A percentile compares a stretch with the other conserved stretches of the same genome.
These are phyloP conservation scores for Toxotes lorentzi DNA, from an alignment of 2,797 vertebrate species.

Conservation along the genomic window DNA sequence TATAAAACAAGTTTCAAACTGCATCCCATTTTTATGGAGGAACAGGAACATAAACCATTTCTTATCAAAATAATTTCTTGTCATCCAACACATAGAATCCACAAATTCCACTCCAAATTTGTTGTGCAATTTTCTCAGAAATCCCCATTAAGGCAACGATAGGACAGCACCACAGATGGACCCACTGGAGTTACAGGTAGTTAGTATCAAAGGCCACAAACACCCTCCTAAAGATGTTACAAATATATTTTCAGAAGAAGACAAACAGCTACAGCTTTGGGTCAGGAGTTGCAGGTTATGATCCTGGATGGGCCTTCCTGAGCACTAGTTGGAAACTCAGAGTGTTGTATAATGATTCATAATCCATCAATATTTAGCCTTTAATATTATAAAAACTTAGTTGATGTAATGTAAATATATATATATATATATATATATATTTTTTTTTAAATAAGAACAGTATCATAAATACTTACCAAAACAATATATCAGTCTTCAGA, in stretches of 20 bases:
- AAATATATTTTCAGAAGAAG: slow-evolving; percentile 62
- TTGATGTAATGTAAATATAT: slow-evolving; percentile 64
- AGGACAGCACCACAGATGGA: slow-evolving; percentile 82
- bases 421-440: slow-evolving; percentile 8
- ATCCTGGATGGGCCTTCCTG: slow-evolving; percentile 73
- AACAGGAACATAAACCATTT: slow-evolving; percentile 47
- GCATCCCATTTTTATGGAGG: slow-evolving; percentile 43
- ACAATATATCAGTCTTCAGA: slow-evolving; percentile 57
- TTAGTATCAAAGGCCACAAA: slow-evolving; percentile 79
- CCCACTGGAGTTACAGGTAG: slow-evolving; percentile 76
- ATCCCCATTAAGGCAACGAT: slow-evolving; percentile 80
- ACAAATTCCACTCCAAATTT: slow-evolving; percentile 56
- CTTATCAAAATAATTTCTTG: slow-evolving; percentile 71
- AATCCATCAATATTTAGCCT: slow-evolving; percentile 55
- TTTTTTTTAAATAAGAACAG: slow-evolving; percentile 60
- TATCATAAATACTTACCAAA: slow-evolving; percentile 73
- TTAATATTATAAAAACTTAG: slow-evolving; percentile 50
- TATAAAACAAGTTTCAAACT: slow-evolving; percentile 71
- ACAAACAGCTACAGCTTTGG: slow-evolving; percentile 59
- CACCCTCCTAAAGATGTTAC: slow-evolving; percentile 51
- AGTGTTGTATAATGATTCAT: slow-evolving; percentile 51
- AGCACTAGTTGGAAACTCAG: slow-evolving; percentile 68
- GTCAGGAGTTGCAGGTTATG: slow-evolving; percentile 65
- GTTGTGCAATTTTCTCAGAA: slow-evolving; percentile 72
- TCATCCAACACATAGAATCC: slow-evolving; percentile 54